A percentile compares a stretch with the other conserved stretches of the same genome.
These are phyloP conservation scores for Chascanopsetta lugubris DNA, from an alignment of 2,113 vertebrate genomes.

Conservation along the genomic window DNA sequence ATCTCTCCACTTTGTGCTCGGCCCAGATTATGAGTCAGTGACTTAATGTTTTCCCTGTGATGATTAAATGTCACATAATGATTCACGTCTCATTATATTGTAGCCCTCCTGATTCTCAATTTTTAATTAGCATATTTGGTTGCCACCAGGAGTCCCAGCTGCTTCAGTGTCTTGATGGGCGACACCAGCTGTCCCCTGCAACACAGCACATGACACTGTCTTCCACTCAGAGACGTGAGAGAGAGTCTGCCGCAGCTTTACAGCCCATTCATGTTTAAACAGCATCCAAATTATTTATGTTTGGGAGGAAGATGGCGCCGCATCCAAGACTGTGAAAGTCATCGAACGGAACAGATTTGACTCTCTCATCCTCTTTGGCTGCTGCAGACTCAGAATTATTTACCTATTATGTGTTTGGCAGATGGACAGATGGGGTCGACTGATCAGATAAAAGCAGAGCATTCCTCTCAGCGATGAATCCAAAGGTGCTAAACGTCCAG, in stretches of 20 bases:
- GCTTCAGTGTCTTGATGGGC: conserved; percentile 44
- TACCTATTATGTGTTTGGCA: neutral
- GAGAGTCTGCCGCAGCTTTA: neutral
- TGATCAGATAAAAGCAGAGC: conserved; percentile 9
- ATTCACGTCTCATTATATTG: conserved; percentile 51
- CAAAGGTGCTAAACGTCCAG: conserved; percentile 26
- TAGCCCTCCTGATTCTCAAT: conserved; percentile 35
- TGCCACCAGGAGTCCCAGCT: conserved; percentile 53
- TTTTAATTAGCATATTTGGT: conserved; percentile 58
- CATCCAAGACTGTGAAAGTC: conserved; percentile 3
- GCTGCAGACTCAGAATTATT: neutral
- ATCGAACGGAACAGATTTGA: conserved; percentile 21
- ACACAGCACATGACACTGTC: conserved; percentile 20
- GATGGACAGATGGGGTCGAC: neutral
- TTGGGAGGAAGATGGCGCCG: neutral
- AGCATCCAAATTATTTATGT: conserved; percentile 3
- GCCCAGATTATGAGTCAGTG: conserved; percentile 12
- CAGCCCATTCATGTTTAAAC: neutral
- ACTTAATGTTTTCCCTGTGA: conserved; percentile 31
- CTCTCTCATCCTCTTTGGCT: conserved; percentile 4
- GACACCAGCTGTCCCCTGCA: conserved; percentile 53
- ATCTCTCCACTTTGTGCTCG: neutral
- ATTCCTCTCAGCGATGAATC: conserved; percentile 17
- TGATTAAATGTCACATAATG: conserved; percentile 46
- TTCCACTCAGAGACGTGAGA: conserved; percentile 7